Conservation (phyloP, 2,888 invertebrate species). For the Cerceris rybyensis region DNA sequence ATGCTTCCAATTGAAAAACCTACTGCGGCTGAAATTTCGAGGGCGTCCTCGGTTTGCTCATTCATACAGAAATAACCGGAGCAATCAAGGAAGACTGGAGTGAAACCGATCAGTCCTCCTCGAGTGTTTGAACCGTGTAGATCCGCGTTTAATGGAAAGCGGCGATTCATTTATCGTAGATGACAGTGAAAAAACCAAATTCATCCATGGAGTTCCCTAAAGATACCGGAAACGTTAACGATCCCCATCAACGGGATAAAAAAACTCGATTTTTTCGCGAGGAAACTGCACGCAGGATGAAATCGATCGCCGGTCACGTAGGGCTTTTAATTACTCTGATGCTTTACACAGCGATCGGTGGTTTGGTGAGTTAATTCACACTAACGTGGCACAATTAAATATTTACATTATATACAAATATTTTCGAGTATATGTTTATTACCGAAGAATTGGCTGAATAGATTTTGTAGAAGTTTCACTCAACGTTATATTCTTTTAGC, state of each 20-base stretch:
- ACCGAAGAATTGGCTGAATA: too few relatives aligned
- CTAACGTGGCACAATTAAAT: not conserved
- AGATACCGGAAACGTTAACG: conserved; percentile 6
- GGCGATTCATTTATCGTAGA: conserved; percentile 23
- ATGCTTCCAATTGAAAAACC: conserved; percentile 3
- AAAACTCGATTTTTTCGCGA: conserved; percentile 14
- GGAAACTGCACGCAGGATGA: conserved; percentile 81
- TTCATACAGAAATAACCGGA: conserved; percentile 52
- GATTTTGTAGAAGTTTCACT: too few relatives aligned
- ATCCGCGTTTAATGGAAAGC: conserved; percentile 12
- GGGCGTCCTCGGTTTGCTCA: conserved; percentile 15
- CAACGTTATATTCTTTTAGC: not conserved
- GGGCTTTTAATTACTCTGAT: conserved; percentile 90
- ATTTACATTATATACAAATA: not conserved
- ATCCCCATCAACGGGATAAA: not conserved
- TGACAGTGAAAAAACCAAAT: conserved; percentile 36
- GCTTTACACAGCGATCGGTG: conserved; percentile 90
- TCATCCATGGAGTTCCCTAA: conserved; percentile 18
- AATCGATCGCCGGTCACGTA: conserved; percentile 88
- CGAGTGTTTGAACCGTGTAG: conserved; percentile 32
- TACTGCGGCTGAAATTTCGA: conserved; percentile 15
- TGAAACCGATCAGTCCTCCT: conserved; percentile 47
- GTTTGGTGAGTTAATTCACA: conserved; percentile 86
- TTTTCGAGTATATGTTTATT: not conserved
- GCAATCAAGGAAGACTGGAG: conserved; percentile 37